Evolutionary conservation across 2,797 vertebrate species (phyloP).

Genomic region (Gastrophryne carolinensis): DNA sequence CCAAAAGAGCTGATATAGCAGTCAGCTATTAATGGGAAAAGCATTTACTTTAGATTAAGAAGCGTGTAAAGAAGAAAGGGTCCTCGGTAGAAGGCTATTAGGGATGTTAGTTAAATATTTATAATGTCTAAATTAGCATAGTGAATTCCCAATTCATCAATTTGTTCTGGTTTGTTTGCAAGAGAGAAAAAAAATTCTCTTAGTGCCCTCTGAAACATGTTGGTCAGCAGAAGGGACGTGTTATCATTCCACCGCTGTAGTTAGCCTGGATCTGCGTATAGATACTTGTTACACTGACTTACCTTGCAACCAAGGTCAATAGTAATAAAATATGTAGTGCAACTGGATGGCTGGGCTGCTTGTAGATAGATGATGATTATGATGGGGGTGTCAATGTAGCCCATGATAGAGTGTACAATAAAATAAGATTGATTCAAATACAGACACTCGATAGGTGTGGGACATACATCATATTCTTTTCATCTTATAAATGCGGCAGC

Average conservation of each 20-base stretch:
- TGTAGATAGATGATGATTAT: conserved; percentile 37
- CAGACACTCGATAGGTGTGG: conserved; percentile 5
- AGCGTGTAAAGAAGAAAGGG: conserved; percentile 60
- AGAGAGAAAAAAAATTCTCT: conserved; percentile 50
- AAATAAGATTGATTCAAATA: conserved; percentile 33
- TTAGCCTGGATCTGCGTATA: conserved; percentile 65
- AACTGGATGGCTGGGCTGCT: not conserved
- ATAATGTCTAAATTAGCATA: conserved; percentile 78
- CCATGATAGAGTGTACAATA: conserved; percentile 18
- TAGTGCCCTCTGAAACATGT: conserved; percentile 55
- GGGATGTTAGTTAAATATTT: conserved; percentile 78
- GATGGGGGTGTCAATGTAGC: conserved; percentile 31
- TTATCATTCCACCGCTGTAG: conserved; percentile 59
- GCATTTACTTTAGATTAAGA: conserved; percentile 71
- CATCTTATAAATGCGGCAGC: conserved; percentile 1
- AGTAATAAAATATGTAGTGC: conserved; percentile 39
- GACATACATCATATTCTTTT: conserved; percentile 33
- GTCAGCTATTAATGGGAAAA: conserved; percentile 67
- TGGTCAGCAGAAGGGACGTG: conserved; percentile 60
- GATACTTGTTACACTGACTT: conserved; percentile 58
- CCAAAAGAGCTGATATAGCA: conserved; percentile 61
- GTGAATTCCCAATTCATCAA: conserved; percentile 80
- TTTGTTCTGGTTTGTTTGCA: conserved; percentile 72
- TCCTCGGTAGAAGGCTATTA: conserved; percentile 68
- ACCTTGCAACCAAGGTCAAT: conserved; percentile 57